A percentile compares a stretch with the other conserved stretches of the same genome.
Evolutionary conservation across 2,113 vertebrate genomes (phyloP).

Genomic region (Gasterosteus nipponicus): DNA sequence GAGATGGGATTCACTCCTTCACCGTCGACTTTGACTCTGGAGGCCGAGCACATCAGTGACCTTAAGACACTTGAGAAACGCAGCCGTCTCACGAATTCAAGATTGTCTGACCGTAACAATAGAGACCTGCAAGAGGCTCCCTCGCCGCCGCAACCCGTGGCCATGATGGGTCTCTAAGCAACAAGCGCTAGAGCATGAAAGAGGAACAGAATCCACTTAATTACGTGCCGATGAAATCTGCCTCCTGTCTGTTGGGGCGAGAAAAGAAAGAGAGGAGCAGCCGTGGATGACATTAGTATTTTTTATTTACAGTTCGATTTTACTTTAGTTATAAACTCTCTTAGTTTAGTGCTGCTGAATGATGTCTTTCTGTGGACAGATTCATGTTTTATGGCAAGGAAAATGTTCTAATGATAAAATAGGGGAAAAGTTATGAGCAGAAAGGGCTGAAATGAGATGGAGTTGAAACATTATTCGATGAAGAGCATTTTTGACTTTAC

Average conservation of each 20-base stretch:
- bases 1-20: neutral
- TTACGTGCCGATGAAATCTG: slow-evolving; percentile 29
- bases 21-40: neutral
- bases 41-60: slow-evolving; percentile 13
- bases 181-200: slow-evolving; percentile 49
- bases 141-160: slow-evolving; percentile 54
- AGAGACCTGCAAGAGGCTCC: slow-evolving; percentile 43
- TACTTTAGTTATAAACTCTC: neutral
- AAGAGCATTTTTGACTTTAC: slow-evolving; percentile 1
- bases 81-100: neutral
- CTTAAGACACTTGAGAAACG: slow-evolving; percentile 38
- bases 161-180: slow-evolving; percentile 71
- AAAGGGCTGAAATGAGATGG: slow-evolving; percentile 4
- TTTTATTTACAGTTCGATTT: neutral
- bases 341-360: neutral
- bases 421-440: neutral
- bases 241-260: neutral
- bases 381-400: neutral
- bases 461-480: neutral
- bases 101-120: slow-evolving; percentile 21
- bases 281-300: neutral
- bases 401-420: neutral
- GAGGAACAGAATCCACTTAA: slow-evolving; percentile 40
- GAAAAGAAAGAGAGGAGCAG: neutral
- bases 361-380: neutral